These are phyloP conservation scores for Pituophis catenifer DNA, from an alignment of 2,113 vertebrate genomes.

Conservation along the genomic window DNA sequence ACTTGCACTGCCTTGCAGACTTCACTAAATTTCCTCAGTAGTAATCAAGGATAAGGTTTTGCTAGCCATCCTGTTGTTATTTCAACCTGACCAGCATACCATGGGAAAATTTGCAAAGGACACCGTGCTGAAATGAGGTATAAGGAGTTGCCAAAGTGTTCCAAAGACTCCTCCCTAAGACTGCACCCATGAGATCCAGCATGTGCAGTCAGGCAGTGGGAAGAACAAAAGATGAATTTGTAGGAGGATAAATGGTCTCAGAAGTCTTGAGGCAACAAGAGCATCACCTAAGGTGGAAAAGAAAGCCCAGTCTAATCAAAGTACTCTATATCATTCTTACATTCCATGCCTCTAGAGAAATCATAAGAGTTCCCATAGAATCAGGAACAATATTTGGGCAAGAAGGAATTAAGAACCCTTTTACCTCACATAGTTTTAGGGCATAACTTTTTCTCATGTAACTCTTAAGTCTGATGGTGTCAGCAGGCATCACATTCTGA, in stretches of 20 bases:
- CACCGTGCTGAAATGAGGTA: not conserved
- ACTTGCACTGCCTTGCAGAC: not conserved
- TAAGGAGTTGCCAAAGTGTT: not conserved
- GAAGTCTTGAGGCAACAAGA: not conserved
- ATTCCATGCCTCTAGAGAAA: not conserved
- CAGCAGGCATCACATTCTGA: not conserved
- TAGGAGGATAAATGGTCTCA: not conserved
- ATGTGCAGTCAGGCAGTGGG: not conserved
- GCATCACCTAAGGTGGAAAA: not conserved
- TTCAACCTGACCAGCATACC: not conserved
- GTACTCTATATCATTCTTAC: not conserved
- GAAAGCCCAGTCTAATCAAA: not conserved
- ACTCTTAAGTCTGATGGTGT: not conserved
- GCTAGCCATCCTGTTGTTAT: not conserved
- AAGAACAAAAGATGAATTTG: not conserved
- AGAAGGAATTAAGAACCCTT: not conserved
- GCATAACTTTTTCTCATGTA: not conserved
- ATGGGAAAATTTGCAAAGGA: not conserved
- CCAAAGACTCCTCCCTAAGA: slow-evolving; percentile 19
- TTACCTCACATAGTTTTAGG: not conserved
- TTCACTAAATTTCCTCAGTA: not conserved
- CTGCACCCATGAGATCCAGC: not conserved
- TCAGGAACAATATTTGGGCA: not conserved
- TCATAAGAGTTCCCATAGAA: not conserved
- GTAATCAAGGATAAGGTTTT: not conserved